Evolutionary conservation across 1,140 invertebrate species (phyloP).

Genomic region (Babylonia areolata): DNA sequence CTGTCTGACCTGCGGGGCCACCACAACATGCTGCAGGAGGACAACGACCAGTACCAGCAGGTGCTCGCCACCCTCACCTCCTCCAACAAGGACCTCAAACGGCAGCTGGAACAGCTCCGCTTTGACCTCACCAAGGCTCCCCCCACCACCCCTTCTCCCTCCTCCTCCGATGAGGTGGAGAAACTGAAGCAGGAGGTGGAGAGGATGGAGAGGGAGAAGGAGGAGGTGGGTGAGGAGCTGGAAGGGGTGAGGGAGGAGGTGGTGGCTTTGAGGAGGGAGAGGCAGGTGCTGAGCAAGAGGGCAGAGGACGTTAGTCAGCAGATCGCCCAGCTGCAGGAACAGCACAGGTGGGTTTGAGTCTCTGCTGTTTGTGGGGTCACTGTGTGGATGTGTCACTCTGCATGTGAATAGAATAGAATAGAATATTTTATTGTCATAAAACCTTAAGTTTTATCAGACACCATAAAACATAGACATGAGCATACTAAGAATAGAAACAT

Average conservation of each 20-base stretch:
- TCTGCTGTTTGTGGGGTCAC: neutral
- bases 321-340: slow-evolving; percentile 33
- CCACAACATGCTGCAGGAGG: slow-evolving; percentile 84
- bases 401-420: too few species aligned
- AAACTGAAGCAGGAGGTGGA: slow-evolving; percentile 32
- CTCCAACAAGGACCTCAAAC: slow-evolving; percentile 76
- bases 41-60: slow-evolving; percentile 86
- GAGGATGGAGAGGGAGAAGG: slow-evolving; percentile 57
- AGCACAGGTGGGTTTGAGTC: slow-evolving; percentile 25
- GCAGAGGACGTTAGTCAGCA: slow-evolving; percentile 41
- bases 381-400: neutral
- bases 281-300: slow-evolving; percentile 40
- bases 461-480: too few species aligned
- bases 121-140: slow-evolving; percentile 32
- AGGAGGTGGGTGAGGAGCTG: slow-evolving; percentile 64
- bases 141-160: neutral
- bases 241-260: slow-evolving; percentile 66
- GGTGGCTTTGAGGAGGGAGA: slow-evolving; percentile 46
- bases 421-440: too few species aligned
- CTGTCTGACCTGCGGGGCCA: slow-evolving; percentile 62
- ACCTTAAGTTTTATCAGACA: too few species aligned
- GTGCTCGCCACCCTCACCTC: slow-evolving; percentile 72
- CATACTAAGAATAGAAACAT: too few species aligned
- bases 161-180: neutral
- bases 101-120: slow-evolving; percentile 50